phyloP scores from a whole-genome alignment of 2,888 invertebrate species.

The Dicycla oo region DNA sequence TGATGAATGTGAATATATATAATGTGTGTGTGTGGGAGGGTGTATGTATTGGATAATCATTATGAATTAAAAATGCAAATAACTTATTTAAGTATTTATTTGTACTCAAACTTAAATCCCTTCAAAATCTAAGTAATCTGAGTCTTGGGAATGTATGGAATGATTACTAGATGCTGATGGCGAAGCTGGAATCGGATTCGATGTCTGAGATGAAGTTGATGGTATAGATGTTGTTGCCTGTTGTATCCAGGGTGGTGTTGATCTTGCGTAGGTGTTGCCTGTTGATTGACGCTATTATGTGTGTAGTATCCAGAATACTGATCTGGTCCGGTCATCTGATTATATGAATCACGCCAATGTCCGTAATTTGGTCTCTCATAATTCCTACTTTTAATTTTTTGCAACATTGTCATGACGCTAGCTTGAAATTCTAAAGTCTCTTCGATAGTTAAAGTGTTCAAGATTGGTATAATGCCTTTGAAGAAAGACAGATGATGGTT shows the following conservation, averaged over 20 bases:
- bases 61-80: slow-evolving; percentile 63
- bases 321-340: slow-evolving; percentile 65
- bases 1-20: slow-evolving; percentile 48
- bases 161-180: no score
- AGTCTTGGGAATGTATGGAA: no score
- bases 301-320: slow-evolving; percentile 65
- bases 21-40: slow-evolving; percentile 47
- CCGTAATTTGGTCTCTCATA: no score
- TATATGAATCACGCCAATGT: slow-evolving; percentile 65
- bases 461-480: no score
- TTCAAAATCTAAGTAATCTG: no score
- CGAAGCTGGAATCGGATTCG: no score
- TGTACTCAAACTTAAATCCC: slow-evolving; percentile 66
- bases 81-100: slow-evolving; percentile 62
- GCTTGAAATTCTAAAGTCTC: no score
- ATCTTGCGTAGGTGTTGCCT: slow-evolving; percentile 67
- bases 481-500: no score
- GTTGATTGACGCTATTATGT: slow-evolving; percentile 62
- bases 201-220: no score
- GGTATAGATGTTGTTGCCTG: slow-evolving; percentile 62
- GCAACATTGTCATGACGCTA: no score
- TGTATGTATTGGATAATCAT: slow-evolving; percentile 55
- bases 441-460: no score
- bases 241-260: slow-evolving; percentile 64
- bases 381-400: no score